Evolutionary conservation across 1,140 invertebrate species (phyloP).

Genomic region (Rhagoletis zephyria): DNA sequence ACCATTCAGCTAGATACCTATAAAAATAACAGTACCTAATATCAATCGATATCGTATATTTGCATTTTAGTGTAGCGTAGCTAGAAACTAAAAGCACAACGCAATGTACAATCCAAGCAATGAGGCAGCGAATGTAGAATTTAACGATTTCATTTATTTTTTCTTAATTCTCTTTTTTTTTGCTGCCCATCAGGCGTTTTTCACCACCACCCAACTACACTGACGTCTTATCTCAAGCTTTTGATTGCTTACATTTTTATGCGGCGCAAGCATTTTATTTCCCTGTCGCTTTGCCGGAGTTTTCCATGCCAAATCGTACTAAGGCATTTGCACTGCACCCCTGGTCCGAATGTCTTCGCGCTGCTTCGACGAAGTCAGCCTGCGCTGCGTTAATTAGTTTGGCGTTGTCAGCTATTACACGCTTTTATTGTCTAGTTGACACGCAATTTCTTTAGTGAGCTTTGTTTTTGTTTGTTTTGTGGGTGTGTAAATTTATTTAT

Average conservation of each 20-base stretch:
- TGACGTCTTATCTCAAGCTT: not conserved
- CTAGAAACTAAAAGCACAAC: conserved; percentile 15
- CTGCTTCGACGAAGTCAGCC: not conserved
- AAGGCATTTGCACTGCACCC: too few species aligned
- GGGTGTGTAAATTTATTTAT: conserved; percentile 19
- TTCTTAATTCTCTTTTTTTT: not conserved
- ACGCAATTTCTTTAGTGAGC: not conserved
- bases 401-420: not conserved
- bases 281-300: not conserved
- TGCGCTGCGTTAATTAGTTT: not conserved
- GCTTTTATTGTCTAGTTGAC: not conserved
- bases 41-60: not conserved
- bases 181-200: not conserved
- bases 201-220: not conserved
- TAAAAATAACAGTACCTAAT: not conserved
- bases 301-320: too few species aligned
- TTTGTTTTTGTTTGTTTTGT: not conserved
- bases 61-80: not conserved
- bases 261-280: not conserved
- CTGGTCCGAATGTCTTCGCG: not conserved
- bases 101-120: not conserved
- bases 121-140: not conserved
- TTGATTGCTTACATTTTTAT: not conserved
- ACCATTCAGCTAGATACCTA: not conserved
- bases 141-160: conserved; percentile 17